Conservation (phyloP, 2,888 invertebrate species). For the Scotopteryx bipunctaria region DNA sequence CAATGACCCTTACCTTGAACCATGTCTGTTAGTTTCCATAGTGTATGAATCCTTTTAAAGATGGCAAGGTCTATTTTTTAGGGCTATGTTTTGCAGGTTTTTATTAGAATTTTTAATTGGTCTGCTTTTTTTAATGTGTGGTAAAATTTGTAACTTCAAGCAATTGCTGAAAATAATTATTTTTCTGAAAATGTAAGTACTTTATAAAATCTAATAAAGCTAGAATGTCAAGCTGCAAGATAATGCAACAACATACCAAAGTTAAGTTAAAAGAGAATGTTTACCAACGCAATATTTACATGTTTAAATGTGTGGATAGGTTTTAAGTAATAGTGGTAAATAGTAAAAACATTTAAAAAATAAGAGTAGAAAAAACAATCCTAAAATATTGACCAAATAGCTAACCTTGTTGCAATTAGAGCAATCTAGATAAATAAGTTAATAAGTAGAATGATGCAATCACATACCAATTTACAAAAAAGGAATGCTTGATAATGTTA, state of each 20-base stretch:
- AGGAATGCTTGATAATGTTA: constrained; percentile 25
- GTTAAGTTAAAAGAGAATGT: too few species aligned
- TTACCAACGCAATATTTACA: too few species aligned
- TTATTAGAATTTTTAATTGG: background rate
- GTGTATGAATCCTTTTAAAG: constrained; percentile 12
- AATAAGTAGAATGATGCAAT: constrained; percentile 29
- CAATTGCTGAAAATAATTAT: too few species aligned
- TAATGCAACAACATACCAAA: too few species aligned
- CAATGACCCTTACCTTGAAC: constrained; percentile 33
- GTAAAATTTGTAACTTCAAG: too few species aligned
- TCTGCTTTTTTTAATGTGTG: too few species aligned
- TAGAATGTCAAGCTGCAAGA: too few species aligned
- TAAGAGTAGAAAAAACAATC: constrained; percentile 8
- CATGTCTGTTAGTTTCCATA: constrained; percentile 31
- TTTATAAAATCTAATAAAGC: too few species aligned
- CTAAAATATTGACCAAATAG: constrained; percentile 1
- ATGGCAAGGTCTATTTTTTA: background rate
- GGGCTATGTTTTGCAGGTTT: background rate
- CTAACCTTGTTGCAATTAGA: constrained; percentile 15
- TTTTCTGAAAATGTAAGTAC: too few species aligned
- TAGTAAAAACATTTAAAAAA: background rate
- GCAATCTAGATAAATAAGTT: constrained; percentile 18
- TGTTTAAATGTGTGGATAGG: too few species aligned
- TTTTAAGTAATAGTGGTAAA: background rate
- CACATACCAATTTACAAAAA: constrained; percentile 20